Percentiles rank a stretch among this genome's conserved stretches.
Conservation (phyloP, 2,888 invertebrate species). For the Ethmia dodecea region DNA sequence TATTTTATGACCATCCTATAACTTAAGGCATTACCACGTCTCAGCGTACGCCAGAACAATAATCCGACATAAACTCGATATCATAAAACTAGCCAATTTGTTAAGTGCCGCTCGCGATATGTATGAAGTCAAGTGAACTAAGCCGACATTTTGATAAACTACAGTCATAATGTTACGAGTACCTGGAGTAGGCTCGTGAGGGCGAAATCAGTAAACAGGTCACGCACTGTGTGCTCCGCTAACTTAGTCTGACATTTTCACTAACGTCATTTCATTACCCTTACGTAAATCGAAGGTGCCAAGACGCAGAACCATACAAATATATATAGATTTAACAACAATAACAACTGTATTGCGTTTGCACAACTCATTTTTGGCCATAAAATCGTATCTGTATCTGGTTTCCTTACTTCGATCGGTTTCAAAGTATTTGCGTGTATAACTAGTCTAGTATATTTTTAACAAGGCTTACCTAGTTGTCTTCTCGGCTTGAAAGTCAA, state of each 20-base stretch:
- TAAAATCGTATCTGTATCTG: too few species aligned
- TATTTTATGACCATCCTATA: too few species aligned
- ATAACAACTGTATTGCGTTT: too few species aligned
- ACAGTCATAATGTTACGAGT: conserved; percentile 47
- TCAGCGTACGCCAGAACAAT: conserved; percentile 27
- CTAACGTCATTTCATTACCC: conserved; percentile 57
- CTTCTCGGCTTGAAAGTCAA: too few species aligned
- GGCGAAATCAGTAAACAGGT: conserved; percentile 28
- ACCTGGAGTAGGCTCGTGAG: conserved; percentile 28
- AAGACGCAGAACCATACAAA: conserved; percentile 5
- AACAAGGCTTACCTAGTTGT: too few species aligned
- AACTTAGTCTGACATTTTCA: conserved; percentile 54
- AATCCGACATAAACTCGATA: conserved; percentile 35
- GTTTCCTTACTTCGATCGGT: too few species aligned
- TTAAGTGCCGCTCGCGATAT: conserved; percentile 42
- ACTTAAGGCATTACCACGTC: too few species aligned
- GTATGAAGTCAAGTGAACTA: conserved; percentile 32
- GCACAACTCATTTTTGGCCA: too few species aligned
- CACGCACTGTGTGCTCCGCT: conserved; percentile 34
- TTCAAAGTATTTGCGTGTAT: too few species aligned
- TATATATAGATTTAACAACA: conserved; percentile 5
- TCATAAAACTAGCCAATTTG: conserved; percentile 52
- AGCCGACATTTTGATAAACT: conserved; percentile 60
- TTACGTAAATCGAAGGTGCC: conserved; percentile 37
- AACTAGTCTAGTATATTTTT: too few species aligned